phyloP scores from a whole-genome alignment of 2,888 invertebrate genomes.

The Emmelina monodactyla region DNA sequence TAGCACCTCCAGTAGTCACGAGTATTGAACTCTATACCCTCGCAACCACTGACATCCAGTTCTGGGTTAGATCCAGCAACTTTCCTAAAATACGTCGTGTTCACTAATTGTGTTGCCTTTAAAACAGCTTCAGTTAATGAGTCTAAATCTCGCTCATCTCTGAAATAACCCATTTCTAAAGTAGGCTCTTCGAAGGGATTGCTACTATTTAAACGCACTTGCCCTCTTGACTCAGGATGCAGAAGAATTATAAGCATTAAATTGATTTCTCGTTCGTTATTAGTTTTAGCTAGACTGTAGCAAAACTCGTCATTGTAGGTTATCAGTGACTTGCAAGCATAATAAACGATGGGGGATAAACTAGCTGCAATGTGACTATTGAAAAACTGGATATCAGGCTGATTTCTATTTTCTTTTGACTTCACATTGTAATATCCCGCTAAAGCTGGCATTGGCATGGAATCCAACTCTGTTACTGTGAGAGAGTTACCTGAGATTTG shows the following conservation, averaged over 20 bases:
- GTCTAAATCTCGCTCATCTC: constrained; percentile 28
- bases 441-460: constrained; percentile 12
- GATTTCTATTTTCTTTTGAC: constrained; percentile 11
- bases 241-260: constrained; percentile 25
- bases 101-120: constrained; percentile 26
- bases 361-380: constrained; percentile 36
- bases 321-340: too few relatives aligned
- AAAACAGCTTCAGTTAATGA: constrained; percentile 29
- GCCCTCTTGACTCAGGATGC: constrained; percentile 41
- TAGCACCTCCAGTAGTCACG: constrained; percentile 73
- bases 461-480: constrained; percentile 18
- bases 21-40: constrained; percentile 44
- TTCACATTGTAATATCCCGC: constrained; percentile 10
- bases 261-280: constrained; percentile 31
- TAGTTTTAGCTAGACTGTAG: constrained; percentile 26
- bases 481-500: constrained; percentile 20
- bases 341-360: too few relatives aligned
- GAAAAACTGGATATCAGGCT: constrained; percentile 41
- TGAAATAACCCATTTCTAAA: constrained; percentile 36
- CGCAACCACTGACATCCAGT: constrained; percentile 58
- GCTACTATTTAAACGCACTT: constrained; percentile 30
- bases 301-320: too few relatives aligned
- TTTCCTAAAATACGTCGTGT: constrained; percentile 32
- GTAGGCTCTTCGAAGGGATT: constrained; percentile 37
- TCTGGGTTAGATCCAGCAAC: constrained; percentile 26